phyloP scores from a whole-genome alignment of 2,797 vertebrate species.

The Microchirus variegatus region DNA sequence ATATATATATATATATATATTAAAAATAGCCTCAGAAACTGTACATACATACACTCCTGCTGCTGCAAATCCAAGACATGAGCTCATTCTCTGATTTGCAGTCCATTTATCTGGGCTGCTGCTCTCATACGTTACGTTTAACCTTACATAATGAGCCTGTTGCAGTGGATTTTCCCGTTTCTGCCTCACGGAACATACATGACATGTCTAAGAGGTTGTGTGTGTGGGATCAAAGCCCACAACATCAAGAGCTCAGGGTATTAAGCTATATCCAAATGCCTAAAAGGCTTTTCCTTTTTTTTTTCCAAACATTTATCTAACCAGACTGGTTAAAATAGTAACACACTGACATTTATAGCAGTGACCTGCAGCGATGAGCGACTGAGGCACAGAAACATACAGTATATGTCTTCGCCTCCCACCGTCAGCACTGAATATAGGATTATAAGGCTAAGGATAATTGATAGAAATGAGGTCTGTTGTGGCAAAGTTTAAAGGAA shows the following conservation, averaged over 20 bases:
- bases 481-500: too few relatives aligned
- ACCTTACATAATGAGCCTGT: constrained; percentile 57
- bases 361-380: too few relatives aligned
- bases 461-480: too few relatives aligned
- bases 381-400: too few relatives aligned
- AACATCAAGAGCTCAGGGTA: constrained; percentile 3
- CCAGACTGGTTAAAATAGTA: constrained; percentile 16
- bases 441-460: too few relatives aligned
- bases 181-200: neutral
- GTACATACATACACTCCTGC: neutral
- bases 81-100: constrained; percentile 11
- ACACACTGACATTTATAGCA: too few relatives aligned
- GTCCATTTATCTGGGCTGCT: constrained; percentile 31
- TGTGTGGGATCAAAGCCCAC: neutral
- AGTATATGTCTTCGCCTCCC: too few relatives aligned
- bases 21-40: neutral
- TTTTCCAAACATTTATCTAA: constrained; percentile 34
- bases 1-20: too few relatives aligned
- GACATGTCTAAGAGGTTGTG: too few relatives aligned
- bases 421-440: too few relatives aligned
- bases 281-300: constrained; percentile 7
- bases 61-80: constrained; percentile 12
- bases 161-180: constrained; percentile 20
- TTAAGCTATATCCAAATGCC: constrained; percentile 8
- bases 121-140: constrained; percentile 49